Base-by-base conservation (phyloP, 2,113 vertebrate species). In the Cebus imitator region DNA sequence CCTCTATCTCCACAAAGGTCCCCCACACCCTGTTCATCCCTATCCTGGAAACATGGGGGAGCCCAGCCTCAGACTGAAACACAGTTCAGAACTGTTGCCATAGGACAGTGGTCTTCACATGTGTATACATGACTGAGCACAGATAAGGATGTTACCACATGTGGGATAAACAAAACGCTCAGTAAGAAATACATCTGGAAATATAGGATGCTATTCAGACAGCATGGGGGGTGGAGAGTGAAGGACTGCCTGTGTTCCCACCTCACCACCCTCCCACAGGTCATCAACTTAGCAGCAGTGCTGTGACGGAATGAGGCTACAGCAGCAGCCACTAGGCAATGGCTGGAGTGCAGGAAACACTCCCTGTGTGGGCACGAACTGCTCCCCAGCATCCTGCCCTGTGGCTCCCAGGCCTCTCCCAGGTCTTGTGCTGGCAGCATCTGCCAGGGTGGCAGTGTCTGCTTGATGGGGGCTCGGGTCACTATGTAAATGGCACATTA, bases 211-310 rank as follows among this genome's bases (percentile, higher is more conserved):
- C 25, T 0, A 11, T 12, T 20, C 40, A 55, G 2, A 37, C 18
- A 35, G 16, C 21, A 40, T 13, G 18, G 5, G 4, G 18, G 4
- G 8, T 16, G 30, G 8, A 9, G 0, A 16, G 32, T 2, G 13
- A n/a, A 50, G 68, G 37, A 68, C 23, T 0, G 27, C 16, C 17
- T 12, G 14, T 0, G 4, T 8, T 0, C 27, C 27, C 37, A 11
- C 1, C 48, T 9, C 50, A 0, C 17, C 25, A 14, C 17, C 43
- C 61, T 64, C 43, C n/a, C 5, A 30, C n/a, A 4, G 0, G 1
- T 13, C 5, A 18, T 2, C 25, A 48, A 45, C 52, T 23, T n/a
- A 3, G 50, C 45, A 30, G 57, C 85, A 20, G 30, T 3, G 40
- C 27, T 21, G 13, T 52, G 57, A 4, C 2, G 3, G 16, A 57